Evolutionary conservation across 2,113 vertebrate species (phyloP), one percentile per base, ranked within the genome.

Genomic region (Crotalus viridis): DNA sequence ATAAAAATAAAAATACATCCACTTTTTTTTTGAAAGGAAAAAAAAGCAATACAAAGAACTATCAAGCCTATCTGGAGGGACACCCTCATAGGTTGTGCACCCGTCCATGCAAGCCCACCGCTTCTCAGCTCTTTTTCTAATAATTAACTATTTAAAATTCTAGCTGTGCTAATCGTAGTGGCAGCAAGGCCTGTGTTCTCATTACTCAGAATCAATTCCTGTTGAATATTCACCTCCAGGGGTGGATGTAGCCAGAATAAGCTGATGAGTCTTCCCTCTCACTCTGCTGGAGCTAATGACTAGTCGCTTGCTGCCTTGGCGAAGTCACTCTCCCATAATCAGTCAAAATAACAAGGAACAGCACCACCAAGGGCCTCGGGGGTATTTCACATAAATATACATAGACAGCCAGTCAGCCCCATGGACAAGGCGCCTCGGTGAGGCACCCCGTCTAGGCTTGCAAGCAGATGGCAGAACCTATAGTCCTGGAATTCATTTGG

Each of bases 61-160:
- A 43, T 0, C 10, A 28, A 56, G 28, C 2, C 46, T 13, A 19
- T 85, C 43, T 89, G 54, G 21, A 17, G 28, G 28, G 28, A 13
- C 12, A 52, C 19, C 17, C 39, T 59, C 17, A 19, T 28, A 51
- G 48, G 1, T 17, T 12, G 43, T 26, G 15, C 81, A 55, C 21
- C 56, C 10, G 21, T 54, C 48, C 0, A 15, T 33, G 43, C 91
- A 39, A 54, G 2, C 28, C 13, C 28, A 33, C 87, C 46, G n/a
- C 9, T 4, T 85, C 87, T 93, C 26, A 17, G 88, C 87, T 91
- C 92, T 93, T 93, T 94, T 88, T 94, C 94, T 95, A 96, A 96
- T 96, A 97, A 98, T 98, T 97, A 98, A 98, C 97, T 97, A 96
- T 97, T 97, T 97, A 98, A 97, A 97, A 98, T 98, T 98, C 98